Conservation (phyloP, 2,888 invertebrate genomes). For the Agapetus fuscipes region DNA sequence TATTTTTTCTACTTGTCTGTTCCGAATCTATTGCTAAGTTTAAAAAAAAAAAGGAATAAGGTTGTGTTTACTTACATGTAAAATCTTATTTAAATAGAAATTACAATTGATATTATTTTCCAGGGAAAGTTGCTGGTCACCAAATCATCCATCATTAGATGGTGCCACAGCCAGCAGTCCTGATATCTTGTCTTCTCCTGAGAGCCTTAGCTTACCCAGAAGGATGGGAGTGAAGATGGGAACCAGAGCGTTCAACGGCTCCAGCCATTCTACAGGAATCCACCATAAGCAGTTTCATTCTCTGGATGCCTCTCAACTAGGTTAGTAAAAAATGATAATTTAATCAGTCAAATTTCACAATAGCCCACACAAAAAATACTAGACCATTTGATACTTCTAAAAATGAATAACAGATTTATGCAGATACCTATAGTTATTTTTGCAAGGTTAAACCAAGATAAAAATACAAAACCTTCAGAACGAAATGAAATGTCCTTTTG, state of each 20-base stretch:
- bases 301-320: constrained; percentile 22
- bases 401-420: no score
- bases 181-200: constrained; percentile 41
- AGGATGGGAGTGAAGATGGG: constrained; percentile 67
- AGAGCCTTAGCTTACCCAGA: constrained; percentile 43
- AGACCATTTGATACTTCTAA: no score
- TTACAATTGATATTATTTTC: constrained; percentile 1
- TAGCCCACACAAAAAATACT: no score
- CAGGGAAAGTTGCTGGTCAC: constrained; percentile 9
- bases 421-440: background rate
- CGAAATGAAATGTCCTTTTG: no score
- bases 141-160: constrained; percentile 7
- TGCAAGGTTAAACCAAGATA: background rate
- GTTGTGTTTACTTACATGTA: no score
- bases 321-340: no score
- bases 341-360: no score
- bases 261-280: constrained; percentile 26
- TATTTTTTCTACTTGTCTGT: no score
- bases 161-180: constrained; percentile 19
- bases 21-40: no score
- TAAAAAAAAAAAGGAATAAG: no score
- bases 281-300: constrained; percentile 28
- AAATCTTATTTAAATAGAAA: no score
- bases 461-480: background rate
- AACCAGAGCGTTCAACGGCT: constrained; percentile 53